phyloP scores from a whole-genome alignment of 2,797 vertebrate species.

The Melanotaenia maccullochi region DNA sequence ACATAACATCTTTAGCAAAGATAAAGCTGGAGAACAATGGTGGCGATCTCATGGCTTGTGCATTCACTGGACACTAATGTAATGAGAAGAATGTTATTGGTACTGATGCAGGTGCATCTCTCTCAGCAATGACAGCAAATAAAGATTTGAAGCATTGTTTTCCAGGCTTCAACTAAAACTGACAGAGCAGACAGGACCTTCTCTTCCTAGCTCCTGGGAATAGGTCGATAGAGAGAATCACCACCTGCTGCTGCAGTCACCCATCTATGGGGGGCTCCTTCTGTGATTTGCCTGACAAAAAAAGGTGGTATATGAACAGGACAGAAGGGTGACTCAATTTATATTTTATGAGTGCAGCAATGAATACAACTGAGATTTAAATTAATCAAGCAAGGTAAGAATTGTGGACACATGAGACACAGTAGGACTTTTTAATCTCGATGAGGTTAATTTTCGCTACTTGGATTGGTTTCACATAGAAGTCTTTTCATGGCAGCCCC shows the following conservation, averaged over 20 bases:
- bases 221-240: slow-evolving; percentile 47
- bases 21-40: slow-evolving; percentile 49
- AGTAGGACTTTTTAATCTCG: background rate
- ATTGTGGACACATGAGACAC: background rate
- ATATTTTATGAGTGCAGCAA: background rate
- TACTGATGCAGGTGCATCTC: slow-evolving; percentile 48
- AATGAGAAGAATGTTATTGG: slow-evolving; percentile 59
- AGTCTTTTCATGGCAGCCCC: slow-evolving; percentile 15
- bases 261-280: slow-evolving; percentile 13
- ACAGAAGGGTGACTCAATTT: background rate
- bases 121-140: slow-evolving; percentile 38
- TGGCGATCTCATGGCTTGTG: slow-evolving; percentile 32
- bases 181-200: slow-evolving; percentile 41
- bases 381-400: background rate
- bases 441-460: slow-evolving; percentile 16
- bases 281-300: slow-evolving; percentile 4
- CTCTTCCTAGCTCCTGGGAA: slow-evolving; percentile 48
- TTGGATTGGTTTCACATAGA: slow-evolving; percentile 21
- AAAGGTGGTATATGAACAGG: slow-evolving; percentile 13
- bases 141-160: slow-evolving; percentile 51
- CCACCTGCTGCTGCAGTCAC: slow-evolving; percentile 52
- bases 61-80: slow-evolving; percentile 47
- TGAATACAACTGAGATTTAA: background rate
- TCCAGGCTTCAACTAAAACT: slow-evolving; percentile 20
- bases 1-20: slow-evolving; percentile 67